These are phyloP conservation scores for Acrocyrtus sp. DNA, from an alignment of 2,888 invertebrate species.

Conservation along the genomic window DNA sequence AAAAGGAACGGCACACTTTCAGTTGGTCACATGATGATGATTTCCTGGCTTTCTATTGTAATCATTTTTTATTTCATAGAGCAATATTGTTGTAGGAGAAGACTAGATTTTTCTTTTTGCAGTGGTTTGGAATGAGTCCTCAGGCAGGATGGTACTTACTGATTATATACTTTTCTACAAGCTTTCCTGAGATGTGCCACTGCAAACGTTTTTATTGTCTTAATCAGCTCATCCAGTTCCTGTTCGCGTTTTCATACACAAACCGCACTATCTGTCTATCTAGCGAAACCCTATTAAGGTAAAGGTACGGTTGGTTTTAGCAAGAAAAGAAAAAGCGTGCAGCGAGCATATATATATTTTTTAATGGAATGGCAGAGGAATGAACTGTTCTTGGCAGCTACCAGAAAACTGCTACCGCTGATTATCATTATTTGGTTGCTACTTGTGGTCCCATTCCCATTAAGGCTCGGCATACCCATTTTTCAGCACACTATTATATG, in stretches of 20 bases:
- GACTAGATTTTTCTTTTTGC: background rate
- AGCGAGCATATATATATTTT: background rate
- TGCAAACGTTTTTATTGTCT: constrained; percentile 25
- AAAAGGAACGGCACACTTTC: background rate
- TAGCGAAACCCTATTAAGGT: background rate
- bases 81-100: background rate
- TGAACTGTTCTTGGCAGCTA: constrained; percentile 33
- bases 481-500: no score
- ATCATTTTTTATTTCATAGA: no score
- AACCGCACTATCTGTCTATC: background rate
- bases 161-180: constrained; percentile 7
- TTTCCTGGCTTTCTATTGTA: constrained; percentile 47
- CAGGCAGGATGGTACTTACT: constrained; percentile 17
- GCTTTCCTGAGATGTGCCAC: constrained; percentile 4
- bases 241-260: constrained; percentile 42
- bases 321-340: constrained; percentile 1
- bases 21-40: constrained; percentile 9
- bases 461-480: constrained; percentile 2
- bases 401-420: background rate
- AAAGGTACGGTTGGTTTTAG: background rate
- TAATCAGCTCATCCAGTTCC: constrained; percentile 56
- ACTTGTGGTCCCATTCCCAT: constrained; percentile 26
- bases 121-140: background rate
- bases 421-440: background rate
- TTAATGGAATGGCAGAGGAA: constrained; percentile 43